Conservation (phyloP, 2,888 invertebrate genomes). For the Tridacna gigas region DNA sequence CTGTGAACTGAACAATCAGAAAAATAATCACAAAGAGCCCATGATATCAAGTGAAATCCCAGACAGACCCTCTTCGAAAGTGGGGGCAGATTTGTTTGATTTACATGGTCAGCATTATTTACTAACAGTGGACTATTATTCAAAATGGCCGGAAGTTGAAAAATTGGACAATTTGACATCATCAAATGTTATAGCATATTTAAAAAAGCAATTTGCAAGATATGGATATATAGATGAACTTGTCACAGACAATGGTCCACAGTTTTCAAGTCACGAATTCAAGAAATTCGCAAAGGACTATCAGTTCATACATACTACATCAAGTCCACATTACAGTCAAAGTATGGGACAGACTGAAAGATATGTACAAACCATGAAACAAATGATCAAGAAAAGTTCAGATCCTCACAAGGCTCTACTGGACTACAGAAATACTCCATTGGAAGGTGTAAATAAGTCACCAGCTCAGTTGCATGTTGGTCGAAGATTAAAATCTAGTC, state of each 20-base stretch:
- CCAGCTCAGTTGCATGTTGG: conserved; percentile 40
- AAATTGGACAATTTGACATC: conserved; percentile 39
- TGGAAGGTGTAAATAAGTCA: conserved; percentile 42
- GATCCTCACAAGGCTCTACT: conserved; percentile 41
- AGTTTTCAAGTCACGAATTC: conserved; percentile 35
- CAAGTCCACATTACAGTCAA: conserved; percentile 30
- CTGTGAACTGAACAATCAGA: conserved; percentile 28
- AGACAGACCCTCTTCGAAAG: conserved; percentile 49
- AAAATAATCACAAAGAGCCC: conserved; percentile 39
- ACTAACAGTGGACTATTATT: conserved; percentile 53
- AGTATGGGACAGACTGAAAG: conserved; percentile 45
- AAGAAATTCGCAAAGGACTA: conserved; percentile 27
- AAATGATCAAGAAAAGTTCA: conserved; percentile 28
- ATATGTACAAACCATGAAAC: conserved; percentile 49
- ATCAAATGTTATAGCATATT: conserved; percentile 27
- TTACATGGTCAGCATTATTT: conserved; percentile 46
- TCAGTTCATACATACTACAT: conserved; percentile 38
- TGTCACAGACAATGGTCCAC: conserved; percentile 48
- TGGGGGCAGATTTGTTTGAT: conserved; percentile 57
- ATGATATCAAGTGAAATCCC: conserved; percentile 54
- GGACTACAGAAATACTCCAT: conserved; percentile 44
- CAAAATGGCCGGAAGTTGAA: conserved; percentile 53
- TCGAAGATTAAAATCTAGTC: conserved; percentile 19
- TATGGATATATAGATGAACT: conserved; percentile 36
- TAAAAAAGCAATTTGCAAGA: conserved; percentile 49